These are phyloP conservation scores for Pseudanteris insignis DNA, from an alignment of 2,888 invertebrate species.

Conservation along the genomic window DNA sequence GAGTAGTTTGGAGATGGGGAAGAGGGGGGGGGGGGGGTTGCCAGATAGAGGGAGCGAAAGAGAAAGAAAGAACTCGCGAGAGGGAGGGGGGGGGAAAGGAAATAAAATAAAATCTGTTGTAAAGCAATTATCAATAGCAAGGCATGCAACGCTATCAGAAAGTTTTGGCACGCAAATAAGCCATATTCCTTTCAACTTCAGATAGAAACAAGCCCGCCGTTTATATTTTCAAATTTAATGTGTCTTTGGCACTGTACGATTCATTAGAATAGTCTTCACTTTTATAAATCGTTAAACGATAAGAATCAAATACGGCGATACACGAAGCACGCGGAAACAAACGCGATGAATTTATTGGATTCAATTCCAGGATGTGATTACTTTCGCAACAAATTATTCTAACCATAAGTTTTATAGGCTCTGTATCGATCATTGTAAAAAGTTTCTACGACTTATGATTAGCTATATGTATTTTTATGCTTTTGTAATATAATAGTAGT, in stretches of 20 bases:
- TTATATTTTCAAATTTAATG: slow-evolving; percentile 54
- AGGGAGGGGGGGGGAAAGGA: slow-evolving; percentile 32
- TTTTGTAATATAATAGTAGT: too few species aligned
- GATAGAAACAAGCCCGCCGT: slow-evolving; percentile 51
- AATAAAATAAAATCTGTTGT: slow-evolving; percentile 61
- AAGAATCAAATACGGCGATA: slow-evolving; percentile 37
- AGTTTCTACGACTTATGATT: too few species aligned
- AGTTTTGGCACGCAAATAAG: slow-evolving; percentile 66
- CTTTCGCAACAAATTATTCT: slow-evolving; percentile 24
- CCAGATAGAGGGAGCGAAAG: too few species aligned
- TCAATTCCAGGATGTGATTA: slow-evolving; percentile 34
- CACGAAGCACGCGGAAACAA: slow-evolving; percentile 26
- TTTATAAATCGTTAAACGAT: slow-evolving; percentile 42
- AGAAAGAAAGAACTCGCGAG: slow-evolving; percentile 1
- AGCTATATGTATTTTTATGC: too few species aligned
- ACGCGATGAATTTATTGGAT: slow-evolving; percentile 30
- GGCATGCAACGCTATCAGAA: slow-evolving; percentile 63
- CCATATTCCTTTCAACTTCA: slow-evolving; percentile 64
- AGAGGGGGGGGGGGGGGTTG: too few species aligned
- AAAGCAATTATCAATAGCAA: slow-evolving; percentile 65
- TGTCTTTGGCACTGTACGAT: slow-evolving; percentile 55
- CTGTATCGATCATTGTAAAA: slow-evolving; percentile 20
- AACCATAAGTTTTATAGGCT: slow-evolving; percentile 20
- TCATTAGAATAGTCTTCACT: slow-evolving; percentile 43
- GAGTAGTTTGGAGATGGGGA: too few species aligned